Percentiles rank a stretch among this genome's conserved stretches.
These are phyloP conservation scores for Pseudomyrmex flavicornis DNA, from an alignment of 1,140 invertebrate genomes.

Conservation along the genomic window DNA sequence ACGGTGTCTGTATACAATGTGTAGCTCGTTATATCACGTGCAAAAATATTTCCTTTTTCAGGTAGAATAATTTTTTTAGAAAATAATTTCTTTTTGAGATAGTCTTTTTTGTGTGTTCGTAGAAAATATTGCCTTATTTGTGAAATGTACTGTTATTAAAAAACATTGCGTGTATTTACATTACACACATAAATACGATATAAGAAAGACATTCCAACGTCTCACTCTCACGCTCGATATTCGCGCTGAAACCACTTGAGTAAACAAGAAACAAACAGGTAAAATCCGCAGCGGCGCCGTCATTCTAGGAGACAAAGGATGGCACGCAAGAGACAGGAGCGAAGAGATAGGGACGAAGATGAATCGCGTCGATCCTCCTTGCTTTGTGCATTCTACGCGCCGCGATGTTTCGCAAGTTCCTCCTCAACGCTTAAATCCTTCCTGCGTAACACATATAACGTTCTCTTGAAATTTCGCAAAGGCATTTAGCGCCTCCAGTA, in stretches of 20 bases:
- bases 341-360: constrained; percentile 48
- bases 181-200: constrained; percentile 11
- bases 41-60: not conserved
- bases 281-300: constrained; percentile 16
- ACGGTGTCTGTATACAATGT: not conserved
- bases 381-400: constrained; percentile 46
- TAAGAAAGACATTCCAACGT: constrained; percentile 27
- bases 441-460: constrained; percentile 36
- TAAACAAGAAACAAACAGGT: constrained; percentile 54
- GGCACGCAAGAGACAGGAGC: constrained; percentile 20
- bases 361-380: constrained; percentile 54
- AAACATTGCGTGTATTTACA: constrained; percentile 17
- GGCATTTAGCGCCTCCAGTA: constrained; percentile 54
- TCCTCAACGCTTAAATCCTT: constrained; percentile 18
- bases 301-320: constrained; percentile 42
- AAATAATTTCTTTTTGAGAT: not conserved
- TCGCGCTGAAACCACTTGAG: constrained; percentile 42
- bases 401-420: constrained; percentile 52
- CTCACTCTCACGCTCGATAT: constrained; percentile 19
- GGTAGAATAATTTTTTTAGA: not conserved
- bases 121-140: no score
- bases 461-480: constrained; percentile 57
- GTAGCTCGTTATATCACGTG: not conserved
- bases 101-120: no score
- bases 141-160: not conserved